Conservation (phyloP, 2,113 vertebrate species). For the Tachysurus fulvidraco region DNA sequence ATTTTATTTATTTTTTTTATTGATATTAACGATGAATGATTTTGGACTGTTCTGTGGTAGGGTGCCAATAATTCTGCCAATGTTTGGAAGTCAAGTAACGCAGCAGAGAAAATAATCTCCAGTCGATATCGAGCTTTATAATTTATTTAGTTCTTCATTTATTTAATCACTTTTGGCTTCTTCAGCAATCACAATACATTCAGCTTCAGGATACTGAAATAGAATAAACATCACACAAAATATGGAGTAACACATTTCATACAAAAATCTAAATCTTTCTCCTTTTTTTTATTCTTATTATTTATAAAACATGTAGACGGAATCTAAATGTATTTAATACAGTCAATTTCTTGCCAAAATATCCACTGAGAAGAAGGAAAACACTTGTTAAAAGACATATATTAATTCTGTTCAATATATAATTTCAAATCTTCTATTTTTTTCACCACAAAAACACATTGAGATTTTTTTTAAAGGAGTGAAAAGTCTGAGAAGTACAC, state of each 20-base stretch:
- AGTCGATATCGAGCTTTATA: constrained; percentile 11
- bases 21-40: background rate
- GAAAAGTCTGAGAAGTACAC: constrained; percentile 31
- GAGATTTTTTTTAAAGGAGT: constrained; percentile 56
- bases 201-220: constrained; percentile 67
- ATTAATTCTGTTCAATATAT: constrained; percentile 67
- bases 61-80: background rate
- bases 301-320: constrained; percentile 76
- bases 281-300: constrained; percentile 36
- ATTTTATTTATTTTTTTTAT: background rate
- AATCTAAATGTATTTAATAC: constrained; percentile 62
- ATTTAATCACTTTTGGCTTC: constrained; percentile 64
- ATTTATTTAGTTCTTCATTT: constrained; percentile 64
- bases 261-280: constrained; percentile 71
- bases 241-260: constrained; percentile 72
- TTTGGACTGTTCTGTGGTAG: background rate
- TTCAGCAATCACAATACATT: constrained; percentile 73
- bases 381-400: constrained; percentile 74
- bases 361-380: constrained; percentile 69
- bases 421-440: constrained; percentile 74
- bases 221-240: constrained; percentile 72
- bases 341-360: constrained; percentile 60
- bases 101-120: background rate
- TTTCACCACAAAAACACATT: constrained; percentile 65
- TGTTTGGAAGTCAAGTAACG: background rate